Percentiles rank a stretch among this genome's conserved stretches.
Evolutionary conservation across 2,888 invertebrate species (phyloP).

Genomic region (Hemithea aestivaria): DNA sequence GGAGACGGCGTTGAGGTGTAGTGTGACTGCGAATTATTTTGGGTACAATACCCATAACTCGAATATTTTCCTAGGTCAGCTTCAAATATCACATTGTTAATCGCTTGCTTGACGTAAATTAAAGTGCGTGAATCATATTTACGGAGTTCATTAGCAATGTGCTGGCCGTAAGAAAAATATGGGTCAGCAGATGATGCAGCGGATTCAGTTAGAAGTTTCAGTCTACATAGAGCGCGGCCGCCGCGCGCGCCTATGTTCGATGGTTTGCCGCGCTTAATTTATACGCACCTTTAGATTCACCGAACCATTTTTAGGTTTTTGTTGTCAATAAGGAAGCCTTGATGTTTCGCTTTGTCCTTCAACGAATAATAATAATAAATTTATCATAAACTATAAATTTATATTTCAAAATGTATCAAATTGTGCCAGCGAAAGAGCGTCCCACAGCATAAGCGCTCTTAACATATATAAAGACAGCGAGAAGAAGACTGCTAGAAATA

Average conservation of each 20-base stretch:
- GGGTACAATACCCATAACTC: conserved; percentile 3
- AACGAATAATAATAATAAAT: too few relatives aligned
- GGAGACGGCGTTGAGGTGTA: conserved; percentile 9
- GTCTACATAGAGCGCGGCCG: not conserved
- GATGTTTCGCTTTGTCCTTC: too few relatives aligned
- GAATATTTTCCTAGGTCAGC: conserved; percentile 11
- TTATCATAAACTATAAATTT: too few relatives aligned
- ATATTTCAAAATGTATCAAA: too few relatives aligned
- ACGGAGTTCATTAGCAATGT: conserved; percentile 7
- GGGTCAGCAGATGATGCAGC: conserved; percentile 3
- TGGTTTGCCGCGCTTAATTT: conserved; percentile 2
- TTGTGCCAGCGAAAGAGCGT: too few relatives aligned
- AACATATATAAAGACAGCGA: too few relatives aligned
- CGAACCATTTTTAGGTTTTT: too few relatives aligned
- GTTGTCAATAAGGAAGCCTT: too few relatives aligned
- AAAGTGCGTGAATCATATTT: conserved; percentile 11
- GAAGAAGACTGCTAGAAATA: too few relatives aligned
- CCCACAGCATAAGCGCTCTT: too few relatives aligned
- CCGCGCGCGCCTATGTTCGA: conserved; percentile 1
- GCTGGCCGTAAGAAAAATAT: conserved; percentile 5
- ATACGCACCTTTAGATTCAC: conserved; percentile 1
- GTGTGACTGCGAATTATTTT: conserved; percentile 8
- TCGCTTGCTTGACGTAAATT: conserved; percentile 12
- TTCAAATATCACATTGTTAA: conserved; percentile 6
- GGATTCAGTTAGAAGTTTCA: too few relatives aligned